A percentile compares a stretch with the other conserved stretches of the same genome.
phyloP scores from a whole-genome alignment of 2,113 vertebrate genomes.

The Hemicordylus capensis region DNA sequence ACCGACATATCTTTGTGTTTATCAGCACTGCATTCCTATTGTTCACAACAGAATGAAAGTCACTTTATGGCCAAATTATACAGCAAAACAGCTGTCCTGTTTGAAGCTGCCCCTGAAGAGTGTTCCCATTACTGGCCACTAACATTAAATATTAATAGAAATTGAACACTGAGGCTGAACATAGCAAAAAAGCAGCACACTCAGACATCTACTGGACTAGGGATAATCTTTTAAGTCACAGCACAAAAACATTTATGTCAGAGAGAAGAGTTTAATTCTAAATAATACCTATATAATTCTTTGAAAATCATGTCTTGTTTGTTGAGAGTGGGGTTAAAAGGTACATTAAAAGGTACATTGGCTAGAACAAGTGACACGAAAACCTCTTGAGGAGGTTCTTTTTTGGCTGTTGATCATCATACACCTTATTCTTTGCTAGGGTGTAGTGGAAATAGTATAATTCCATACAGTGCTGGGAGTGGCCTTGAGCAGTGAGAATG shows the following conservation, averaged over 20 bases:
- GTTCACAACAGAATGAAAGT: neutral
- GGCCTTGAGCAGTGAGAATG: neutral
- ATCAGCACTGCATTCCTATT: neutral
- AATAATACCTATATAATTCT: neutral
- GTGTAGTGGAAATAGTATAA: neutral
- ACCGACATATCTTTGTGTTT: neutral
- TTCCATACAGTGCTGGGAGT: neutral
- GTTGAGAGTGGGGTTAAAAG: neutral
- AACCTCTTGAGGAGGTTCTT: neutral
- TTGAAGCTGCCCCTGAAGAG: neutral
- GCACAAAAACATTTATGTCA: too few species aligned
- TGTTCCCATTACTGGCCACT: neutral
- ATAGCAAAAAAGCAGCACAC: neutral
- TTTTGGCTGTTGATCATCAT: neutral
- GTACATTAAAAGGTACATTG: neutral
- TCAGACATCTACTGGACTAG: neutral
- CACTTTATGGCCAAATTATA: neutral
- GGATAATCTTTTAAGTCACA: conserved; percentile 1
- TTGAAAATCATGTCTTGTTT: neutral
- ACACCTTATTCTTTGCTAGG: neutral
- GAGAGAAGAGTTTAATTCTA: too few species aligned
- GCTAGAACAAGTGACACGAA: neutral
- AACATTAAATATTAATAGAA: conserved; percentile 29
- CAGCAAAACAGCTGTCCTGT: neutral
- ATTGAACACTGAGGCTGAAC: neutral